phyloP scores from a whole-genome alignment of 2,888 invertebrate genomes.

The Himalopsyche tibetana region DNA sequence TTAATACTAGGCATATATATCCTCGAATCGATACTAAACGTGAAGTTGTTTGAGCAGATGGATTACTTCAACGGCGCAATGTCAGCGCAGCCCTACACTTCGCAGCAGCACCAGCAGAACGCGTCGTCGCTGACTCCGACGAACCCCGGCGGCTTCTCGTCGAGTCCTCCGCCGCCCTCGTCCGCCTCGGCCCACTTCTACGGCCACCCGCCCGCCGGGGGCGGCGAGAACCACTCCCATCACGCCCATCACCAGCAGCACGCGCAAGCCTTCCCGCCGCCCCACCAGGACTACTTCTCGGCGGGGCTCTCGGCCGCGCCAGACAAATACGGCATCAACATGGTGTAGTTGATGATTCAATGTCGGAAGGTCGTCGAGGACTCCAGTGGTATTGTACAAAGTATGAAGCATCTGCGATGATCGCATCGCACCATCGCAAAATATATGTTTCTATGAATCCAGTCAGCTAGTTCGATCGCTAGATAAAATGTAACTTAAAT shows the following conservation, averaged over 20 bases:
- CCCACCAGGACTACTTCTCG: constrained; percentile 66
- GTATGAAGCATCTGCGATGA: too few species aligned
- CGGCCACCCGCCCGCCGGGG: constrained; percentile 69
- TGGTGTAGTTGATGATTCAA: constrained; percentile 72
- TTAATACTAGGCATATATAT: too few species aligned
- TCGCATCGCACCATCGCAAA: too few species aligned
- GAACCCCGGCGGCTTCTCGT: constrained; percentile 72
- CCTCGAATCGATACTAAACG: constrained; percentile 46
- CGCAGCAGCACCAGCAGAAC: constrained; percentile 73
- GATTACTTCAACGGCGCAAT: constrained; percentile 76
- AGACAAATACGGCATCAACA: constrained; percentile 77
- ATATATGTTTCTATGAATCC: too few species aligned
- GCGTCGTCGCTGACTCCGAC: constrained; percentile 1
- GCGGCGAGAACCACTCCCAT: constrained; percentile 32
- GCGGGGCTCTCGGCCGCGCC: constrained; percentile 69
- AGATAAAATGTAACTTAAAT: too few species aligned
- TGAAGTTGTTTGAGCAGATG: constrained; percentile 70
- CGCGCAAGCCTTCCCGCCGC: constrained; percentile 66
- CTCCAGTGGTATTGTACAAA: too few species aligned
- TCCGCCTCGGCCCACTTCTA: constrained; percentile 70
- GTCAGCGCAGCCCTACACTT: constrained; percentile 71
- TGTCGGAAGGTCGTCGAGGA: neutral
- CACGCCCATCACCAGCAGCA: constrained; percentile 45
- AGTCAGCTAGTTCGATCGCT: too few species aligned
- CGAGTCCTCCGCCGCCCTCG: constrained; percentile 73